phyloP scores from a whole-genome alignment of 2,888 invertebrate species.

The Clitarchus hookeri region DNA sequence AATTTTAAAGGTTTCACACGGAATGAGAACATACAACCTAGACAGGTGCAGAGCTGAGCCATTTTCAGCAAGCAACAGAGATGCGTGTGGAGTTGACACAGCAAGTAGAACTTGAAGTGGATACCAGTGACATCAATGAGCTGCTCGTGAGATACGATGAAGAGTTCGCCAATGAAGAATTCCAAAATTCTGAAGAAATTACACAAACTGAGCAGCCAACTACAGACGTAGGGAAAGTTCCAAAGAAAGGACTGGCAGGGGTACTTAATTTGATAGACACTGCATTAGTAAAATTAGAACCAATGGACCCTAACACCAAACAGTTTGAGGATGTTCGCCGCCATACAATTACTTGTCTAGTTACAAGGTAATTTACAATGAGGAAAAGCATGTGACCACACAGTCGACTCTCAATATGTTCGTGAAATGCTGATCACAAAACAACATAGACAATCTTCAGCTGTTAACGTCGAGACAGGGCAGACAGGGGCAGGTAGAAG shows the following conservation, averaged over 20 bases:
- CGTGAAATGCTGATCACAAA: background rate
- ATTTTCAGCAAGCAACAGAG: background rate
- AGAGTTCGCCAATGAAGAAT: background rate
- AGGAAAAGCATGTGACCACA: background rate
- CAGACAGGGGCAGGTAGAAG: background rate
- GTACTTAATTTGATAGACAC: background rate
- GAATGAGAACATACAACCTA: background rate
- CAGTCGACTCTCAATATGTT: background rate
- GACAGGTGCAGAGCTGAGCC: background rate
- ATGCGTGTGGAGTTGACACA: background rate
- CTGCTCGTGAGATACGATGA: background rate
- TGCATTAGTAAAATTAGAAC: background rate
- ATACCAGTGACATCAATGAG: constrained; percentile 11
- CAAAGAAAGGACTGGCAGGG: background rate
- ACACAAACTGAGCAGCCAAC: background rate
- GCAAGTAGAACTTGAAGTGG: background rate
- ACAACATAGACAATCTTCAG: background rate
- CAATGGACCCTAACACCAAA: background rate
- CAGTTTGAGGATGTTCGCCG: background rate
- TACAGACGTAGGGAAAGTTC: background rate
- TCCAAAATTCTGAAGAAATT: background rate
- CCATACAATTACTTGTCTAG: background rate
- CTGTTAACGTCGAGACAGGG: background rate
- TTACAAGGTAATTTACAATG: background rate
- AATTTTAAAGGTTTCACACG: background rate